A percentile compares a stretch with the other conserved stretches of the same genome.
Conservation (phyloP, 2,797 vertebrate species). For the Oreonectes daqikongensis region DNA sequence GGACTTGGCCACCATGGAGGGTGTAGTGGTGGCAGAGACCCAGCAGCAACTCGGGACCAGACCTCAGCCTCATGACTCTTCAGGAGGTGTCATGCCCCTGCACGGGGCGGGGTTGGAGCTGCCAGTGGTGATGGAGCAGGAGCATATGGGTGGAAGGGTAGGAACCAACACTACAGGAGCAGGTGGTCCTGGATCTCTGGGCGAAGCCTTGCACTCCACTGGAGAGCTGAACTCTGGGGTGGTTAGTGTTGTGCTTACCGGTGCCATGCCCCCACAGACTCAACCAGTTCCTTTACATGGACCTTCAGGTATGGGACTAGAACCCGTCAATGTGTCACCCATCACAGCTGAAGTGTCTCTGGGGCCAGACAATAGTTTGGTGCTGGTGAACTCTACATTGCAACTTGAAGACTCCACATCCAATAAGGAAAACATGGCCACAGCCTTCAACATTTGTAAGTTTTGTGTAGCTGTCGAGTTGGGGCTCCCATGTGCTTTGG, state of each 20-base stretch:
- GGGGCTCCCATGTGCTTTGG: not conserved
- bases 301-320: slow-evolving; percentile 89
- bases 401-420: slow-evolving; percentile 93
- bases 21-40: slow-evolving; percentile 78
- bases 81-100: slow-evolving; percentile 85
- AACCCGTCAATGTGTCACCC: slow-evolving; percentile 90
- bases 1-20: slow-evolving; percentile 86
- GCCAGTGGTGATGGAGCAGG: slow-evolving; percentile 91
- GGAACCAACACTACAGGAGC: slow-evolving; percentile 60
- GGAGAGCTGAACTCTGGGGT: slow-evolving; percentile 87
- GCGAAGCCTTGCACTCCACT: slow-evolving; percentile 75
- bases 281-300: slow-evolving; percentile 89
- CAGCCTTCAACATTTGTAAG: slow-evolving; percentile 91
- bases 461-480: not conserved
- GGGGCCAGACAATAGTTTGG: slow-evolving; percentile 90
- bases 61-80: slow-evolving; percentile 85
- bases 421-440: slow-evolving; percentile 95
- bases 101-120: slow-evolving; percentile 89
- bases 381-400: slow-evolving; percentile 89
- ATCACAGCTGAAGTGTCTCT: slow-evolving; percentile 93
- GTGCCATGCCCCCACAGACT: slow-evolving; percentile 82
- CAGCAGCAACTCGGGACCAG: slow-evolving; percentile 80
- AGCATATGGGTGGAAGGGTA: slow-evolving; percentile 85
- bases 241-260: slow-evolving; percentile 92
- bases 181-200: slow-evolving; percentile 67